phyloP scores from a whole-genome alignment of 2,888 invertebrate genomes.

The Himalopsyche anomala region DNA sequence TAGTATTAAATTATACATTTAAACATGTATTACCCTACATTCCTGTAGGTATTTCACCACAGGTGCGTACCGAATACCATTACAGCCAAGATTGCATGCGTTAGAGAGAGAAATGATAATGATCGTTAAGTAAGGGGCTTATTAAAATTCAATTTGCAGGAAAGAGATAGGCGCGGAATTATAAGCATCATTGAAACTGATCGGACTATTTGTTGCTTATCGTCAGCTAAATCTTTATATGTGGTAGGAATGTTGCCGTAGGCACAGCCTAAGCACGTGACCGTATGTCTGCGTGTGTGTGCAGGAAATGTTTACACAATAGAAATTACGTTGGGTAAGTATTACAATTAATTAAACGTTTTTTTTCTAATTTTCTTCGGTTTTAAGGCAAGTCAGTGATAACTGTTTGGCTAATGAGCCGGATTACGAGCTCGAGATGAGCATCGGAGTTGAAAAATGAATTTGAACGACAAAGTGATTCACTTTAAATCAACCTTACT shows the following conservation, averaged over 20 bases:
- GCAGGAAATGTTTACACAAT: background rate
- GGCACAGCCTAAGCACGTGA: constrained; percentile 18
- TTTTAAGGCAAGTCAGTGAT: no score
- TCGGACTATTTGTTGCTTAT: constrained; percentile 53
- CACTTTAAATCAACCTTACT: no score
- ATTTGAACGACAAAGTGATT: no score
- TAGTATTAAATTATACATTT: constrained; percentile 54
- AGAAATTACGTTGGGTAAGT: background rate
- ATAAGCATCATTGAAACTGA: constrained; percentile 58
- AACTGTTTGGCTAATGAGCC: no score
- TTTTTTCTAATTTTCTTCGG: no score
- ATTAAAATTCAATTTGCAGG: constrained; percentile 63
- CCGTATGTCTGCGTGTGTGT: background rate
- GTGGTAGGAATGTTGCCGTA: constrained; percentile 12
- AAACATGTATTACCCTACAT: constrained; percentile 55
- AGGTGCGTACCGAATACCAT: constrained; percentile 44
- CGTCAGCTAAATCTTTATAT: constrained; percentile 43
- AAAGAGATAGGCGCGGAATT: constrained; percentile 57
- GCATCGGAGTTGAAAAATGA: no score
- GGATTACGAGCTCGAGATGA: no score
- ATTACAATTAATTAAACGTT: no score
- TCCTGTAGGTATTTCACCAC: constrained; percentile 41
- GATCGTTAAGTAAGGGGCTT: constrained; percentile 53
- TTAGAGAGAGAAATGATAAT: constrained; percentile 48
- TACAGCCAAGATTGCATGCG: constrained; percentile 48